Evolutionary conservation across 2,888 invertebrate species (phyloP), one percentile per base, ranked within the genome.

Genomic region (Ophioninae sp.): DNA sequence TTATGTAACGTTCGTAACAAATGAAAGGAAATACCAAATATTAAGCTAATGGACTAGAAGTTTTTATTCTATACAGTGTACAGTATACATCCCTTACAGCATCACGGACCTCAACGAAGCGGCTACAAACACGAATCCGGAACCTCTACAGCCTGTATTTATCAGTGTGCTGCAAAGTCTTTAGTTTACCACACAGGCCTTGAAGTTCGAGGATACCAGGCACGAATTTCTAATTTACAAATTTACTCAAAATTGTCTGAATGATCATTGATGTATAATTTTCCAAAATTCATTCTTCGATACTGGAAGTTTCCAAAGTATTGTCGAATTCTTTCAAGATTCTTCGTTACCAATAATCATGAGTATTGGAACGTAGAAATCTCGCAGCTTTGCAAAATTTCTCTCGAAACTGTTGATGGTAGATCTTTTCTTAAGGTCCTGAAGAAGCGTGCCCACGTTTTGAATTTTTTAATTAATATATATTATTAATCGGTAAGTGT

Each of bases 1-100:
- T 76, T 69, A 39, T 72, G 70, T 75, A 79, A 72, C 64, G 80
- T 77, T 73, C 65, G 62, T 41, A 30, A 41, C 56, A 44, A 72
- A 62, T 41, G 69, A 69, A 80, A 83, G 68, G 76, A 77, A 62
- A 73, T 67, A 23, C 70, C 62, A 76, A 83, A 85, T 81, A 85
- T 79, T 84, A 86, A 74, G 72, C 85, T 87, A 87, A 82, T 83
- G 82, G 88, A 88, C 88, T 88, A 87, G 88, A 87, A 87, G 87
- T 85, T 69, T 81, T 85, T 68, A 80, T 77, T 21, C 65, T 70
- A 61, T 79, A 75, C 65, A 79, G 77, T 84, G 67, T 69, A 81
- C 77, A 65, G 70, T 20, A 20, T 70, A 76, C 64, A 76, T 50
- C 57, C 61, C 39, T 59, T 56, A 57, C 67, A 67, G 44, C 67